phyloP scores from a whole-genome alignment of 2,888 invertebrate genomes.

The Drosophila recens region DNA sequence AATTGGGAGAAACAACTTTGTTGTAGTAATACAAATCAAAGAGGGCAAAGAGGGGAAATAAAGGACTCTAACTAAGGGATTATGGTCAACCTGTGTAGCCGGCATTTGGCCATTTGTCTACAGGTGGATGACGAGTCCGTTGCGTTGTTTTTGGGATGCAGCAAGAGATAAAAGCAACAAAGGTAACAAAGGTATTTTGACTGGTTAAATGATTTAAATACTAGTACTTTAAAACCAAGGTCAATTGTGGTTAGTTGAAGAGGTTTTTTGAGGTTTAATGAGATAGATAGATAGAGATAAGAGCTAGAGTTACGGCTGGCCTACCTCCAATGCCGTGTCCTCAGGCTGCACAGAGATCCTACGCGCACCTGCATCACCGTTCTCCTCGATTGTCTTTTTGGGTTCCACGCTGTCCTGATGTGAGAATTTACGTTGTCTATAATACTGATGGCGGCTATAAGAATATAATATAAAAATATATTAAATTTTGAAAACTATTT shows the following conservation, averaged over 20 bases:
- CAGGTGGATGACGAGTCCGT: constrained; percentile 59
- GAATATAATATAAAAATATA: rapidly evolving
- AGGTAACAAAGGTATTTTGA: constrained; percentile 43
- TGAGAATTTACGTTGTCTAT: constrained; percentile 91
- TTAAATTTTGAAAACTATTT: background rate
- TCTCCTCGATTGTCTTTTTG: constrained; percentile 82
- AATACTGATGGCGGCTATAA: constrained; percentile 88
- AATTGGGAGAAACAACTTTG: background rate
- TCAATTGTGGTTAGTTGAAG: constrained; percentile 10
- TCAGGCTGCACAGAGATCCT: constrained; percentile 90
- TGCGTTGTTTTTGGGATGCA: constrained; percentile 38
- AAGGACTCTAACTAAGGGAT: constrained; percentile 1
- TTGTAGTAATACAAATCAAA: constrained; percentile 16
- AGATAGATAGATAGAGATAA: background rate
- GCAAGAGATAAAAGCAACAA: constrained; percentile 58
- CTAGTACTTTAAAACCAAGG: constrained; percentile 22
- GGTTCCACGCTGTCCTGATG: constrained; percentile 89
- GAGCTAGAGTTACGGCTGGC: constrained; percentile 48
- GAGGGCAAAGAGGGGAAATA: background rate
- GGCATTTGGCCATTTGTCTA: constrained; percentile 76
- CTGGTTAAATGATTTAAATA: constrained; percentile 27
- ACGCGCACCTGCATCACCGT: constrained; percentile 84
- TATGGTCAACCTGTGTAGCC: constrained; percentile 72
- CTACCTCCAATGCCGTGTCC: constrained; percentile 90
- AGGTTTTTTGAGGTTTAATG: background rate